Percentiles rank a stretch among this genome's conserved stretches.
Conservation (phyloP, 2,113 vertebrate genomes). For the Rallus limicola region DNA sequence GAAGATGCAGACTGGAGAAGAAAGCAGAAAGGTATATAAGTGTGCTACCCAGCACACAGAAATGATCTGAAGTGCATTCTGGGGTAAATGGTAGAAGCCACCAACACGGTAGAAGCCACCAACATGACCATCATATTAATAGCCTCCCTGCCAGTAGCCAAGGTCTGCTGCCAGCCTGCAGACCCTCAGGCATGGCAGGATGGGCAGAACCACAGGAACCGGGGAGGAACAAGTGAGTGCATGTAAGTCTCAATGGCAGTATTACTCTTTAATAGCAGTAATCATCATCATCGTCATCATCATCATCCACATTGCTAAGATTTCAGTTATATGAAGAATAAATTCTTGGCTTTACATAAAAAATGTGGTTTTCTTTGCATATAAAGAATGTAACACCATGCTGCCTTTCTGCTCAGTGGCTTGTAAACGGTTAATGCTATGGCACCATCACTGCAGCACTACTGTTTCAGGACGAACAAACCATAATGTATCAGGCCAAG, state of each 20-base stretch:
- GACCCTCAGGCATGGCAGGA: rapidly evolving
- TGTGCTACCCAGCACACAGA: neutral
- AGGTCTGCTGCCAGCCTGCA: neutral
- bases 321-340: neutral
- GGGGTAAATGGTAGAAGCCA: neutral
- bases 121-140: neutral
- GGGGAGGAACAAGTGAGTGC: neutral
- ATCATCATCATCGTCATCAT: neutral
- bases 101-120: neutral
- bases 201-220: rapidly evolving
- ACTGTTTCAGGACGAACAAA: neutral
- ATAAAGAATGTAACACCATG: neutral
- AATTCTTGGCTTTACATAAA: neutral
- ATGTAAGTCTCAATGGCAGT: neutral
- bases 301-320: neutral
- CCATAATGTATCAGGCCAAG: neutral
- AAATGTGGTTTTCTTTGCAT: neutral
- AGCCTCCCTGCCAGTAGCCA: too few relatives aligned
- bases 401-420: neutral
- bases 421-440: neutral
- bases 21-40: neutral
- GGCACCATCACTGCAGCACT: neutral
- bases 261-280: neutral
- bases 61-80: neutral
- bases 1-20: neutral